Evolutionary conservation across 2,888 invertebrate species (phyloP).

Genomic region (Patella pellucida): DNA sequence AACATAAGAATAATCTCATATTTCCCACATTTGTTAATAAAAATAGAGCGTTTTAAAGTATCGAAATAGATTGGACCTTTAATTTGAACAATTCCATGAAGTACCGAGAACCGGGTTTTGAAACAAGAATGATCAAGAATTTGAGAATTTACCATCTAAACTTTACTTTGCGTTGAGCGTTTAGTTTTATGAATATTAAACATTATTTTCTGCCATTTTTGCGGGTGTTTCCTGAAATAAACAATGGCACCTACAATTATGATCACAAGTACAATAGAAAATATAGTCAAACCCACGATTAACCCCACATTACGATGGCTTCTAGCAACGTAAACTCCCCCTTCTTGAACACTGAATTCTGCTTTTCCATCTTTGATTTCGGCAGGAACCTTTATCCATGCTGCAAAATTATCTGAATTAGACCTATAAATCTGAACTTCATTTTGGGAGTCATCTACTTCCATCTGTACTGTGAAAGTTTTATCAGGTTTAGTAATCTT

Average conservation of each 20-base stretch:
- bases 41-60: too few species aligned
- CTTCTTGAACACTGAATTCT: conserved; percentile 47
- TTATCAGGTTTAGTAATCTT: conserved; percentile 36
- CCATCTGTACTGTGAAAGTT: conserved; percentile 43
- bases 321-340: conserved; percentile 63
- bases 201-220: conserved; percentile 47
- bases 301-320: conserved; percentile 46
- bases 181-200: conserved; percentile 39
- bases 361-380: conserved; percentile 48
- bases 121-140: neutral
- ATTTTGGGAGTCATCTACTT: conserved; percentile 39
- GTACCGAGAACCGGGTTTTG: neutral
- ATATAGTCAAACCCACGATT: conserved; percentile 57
- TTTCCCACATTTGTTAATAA: too few species aligned
- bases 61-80: too few species aligned
- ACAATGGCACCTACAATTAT: conserved; percentile 49
- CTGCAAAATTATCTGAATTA: conserved; percentile 42
- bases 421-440: conserved; percentile 53
- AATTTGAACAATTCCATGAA: neutral
- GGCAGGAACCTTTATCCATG: conserved; percentile 52
- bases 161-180: conserved; percentile 41
- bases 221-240: conserved; percentile 59
- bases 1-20: too few species aligned
- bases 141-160: conserved; percentile 23
- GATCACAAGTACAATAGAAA: conserved; percentile 47